A percentile compares a stretch with the other conserved stretches of the same genome.
Conservation (phyloP, 2,113 vertebrate species). For the Colistium nudipinnis region DNA sequence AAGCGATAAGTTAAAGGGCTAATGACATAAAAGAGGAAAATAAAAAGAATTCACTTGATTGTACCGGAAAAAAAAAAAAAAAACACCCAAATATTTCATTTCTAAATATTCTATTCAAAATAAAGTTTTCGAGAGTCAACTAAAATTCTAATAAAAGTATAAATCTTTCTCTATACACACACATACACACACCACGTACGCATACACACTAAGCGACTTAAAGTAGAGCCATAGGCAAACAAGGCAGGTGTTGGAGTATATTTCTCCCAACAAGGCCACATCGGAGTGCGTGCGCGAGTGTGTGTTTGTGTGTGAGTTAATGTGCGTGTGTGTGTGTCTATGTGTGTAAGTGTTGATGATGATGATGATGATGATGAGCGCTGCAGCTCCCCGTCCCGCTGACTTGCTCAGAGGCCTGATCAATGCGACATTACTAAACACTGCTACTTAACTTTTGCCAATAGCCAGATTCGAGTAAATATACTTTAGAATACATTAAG, state of each 20-base stretch:
- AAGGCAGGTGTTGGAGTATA: slow-evolving; percentile 50
- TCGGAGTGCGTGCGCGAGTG: slow-evolving; percentile 19
- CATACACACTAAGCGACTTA: slow-evolving; percentile 45
- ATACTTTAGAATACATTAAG: slow-evolving; percentile 84
- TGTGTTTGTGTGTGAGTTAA: slow-evolving; percentile 15
- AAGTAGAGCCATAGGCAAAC: slow-evolving; percentile 70
- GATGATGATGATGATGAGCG: slow-evolving; percentile 37
- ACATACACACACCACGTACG: slow-evolving; percentile 20
- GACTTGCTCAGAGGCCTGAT: slow-evolving; percentile 77
- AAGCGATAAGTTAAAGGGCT: slow-evolving; percentile 36
- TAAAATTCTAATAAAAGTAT: neutral
- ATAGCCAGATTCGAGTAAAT: slow-evolving; percentile 85
- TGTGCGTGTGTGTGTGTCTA: slow-evolving; percentile 37
- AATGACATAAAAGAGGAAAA: neutral
- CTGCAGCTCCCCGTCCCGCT: slow-evolving; percentile 59
- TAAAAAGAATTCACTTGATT: neutral
- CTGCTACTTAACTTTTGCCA: slow-evolving; percentile 84
- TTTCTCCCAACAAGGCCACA: slow-evolving; percentile 40
- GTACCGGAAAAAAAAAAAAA: neutral
- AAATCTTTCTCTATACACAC: slow-evolving; percentile 4
- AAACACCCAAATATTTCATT: neutral
- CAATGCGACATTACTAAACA: slow-evolving; percentile 82
- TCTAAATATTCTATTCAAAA: neutral
- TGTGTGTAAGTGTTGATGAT: slow-evolving; percentile 31
- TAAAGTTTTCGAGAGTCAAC: neutral